Base-by-base conservation (phyloP, 2,797 vertebrate species). In the Coendou prehensilis region DNA sequence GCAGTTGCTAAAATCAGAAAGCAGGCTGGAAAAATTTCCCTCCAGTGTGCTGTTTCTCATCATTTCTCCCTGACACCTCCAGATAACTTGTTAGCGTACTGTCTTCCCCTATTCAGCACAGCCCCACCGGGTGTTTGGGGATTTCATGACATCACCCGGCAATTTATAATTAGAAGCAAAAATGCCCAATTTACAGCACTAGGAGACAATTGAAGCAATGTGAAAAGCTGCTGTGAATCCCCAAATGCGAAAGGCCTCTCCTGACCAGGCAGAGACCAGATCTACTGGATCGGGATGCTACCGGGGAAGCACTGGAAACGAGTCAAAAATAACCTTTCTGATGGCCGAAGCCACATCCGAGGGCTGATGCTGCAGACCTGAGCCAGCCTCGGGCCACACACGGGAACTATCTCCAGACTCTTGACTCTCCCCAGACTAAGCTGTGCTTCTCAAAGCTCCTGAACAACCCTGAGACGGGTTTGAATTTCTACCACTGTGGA, bases 141-240 rank as follows among this genome's bases (percentile, higher is more conserved):
- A 79, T 87, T 85, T 61, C 45, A 50, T 93, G 90, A 96, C 75
- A 73, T 97, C 96, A 97, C 56, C 64, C 69, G 64, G 88, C 89
- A 95, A 92, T 81, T 76, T 96, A 91, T 75, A 91, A 94, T 92
- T 90, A 92, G 93, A 89, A 96, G 92, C 89, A 84, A 95, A 97
- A 41, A 54, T 2, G 37, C 33, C 78, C 87, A 92, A 85, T 88
- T 69, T 26, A 26, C 37, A 86, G 64, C 59, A 64, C 80, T 17
- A 37, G 71, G 33, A 92, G 59, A 80, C 59, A 64, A 75, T 45
- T 81, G 13, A 54, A 91, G 57, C 73, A 33, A 87, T 78, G 64
- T 50, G 83, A 1, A 2, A 86, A 76, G 73, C 87, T 45, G 52
- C 63, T 85, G 33, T n/a, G 71, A 94, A 82, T 56, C 26, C 64